These are phyloP conservation scores for Syritta pipiens DNA, from an alignment of 2,888 invertebrate genomes.

Conservation along the genomic window DNA sequence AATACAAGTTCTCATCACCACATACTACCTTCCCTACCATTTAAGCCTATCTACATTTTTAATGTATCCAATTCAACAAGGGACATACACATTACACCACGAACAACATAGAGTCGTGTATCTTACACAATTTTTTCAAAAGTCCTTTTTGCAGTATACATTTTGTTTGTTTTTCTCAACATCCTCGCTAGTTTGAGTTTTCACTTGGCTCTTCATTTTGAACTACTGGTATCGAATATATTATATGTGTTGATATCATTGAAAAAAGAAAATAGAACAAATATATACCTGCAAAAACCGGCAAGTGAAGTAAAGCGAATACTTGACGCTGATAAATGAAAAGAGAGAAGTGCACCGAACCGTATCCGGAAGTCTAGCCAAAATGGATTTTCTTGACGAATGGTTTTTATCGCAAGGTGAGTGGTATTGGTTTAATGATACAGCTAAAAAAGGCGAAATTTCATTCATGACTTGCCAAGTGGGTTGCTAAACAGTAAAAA, in stretches of 20 bases:
- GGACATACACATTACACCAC: constrained; percentile 41
- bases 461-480: constrained; percentile 7
- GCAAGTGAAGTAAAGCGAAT: constrained; percentile 34
- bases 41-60: constrained; percentile 5
- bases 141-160: neutral
- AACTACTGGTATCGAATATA: constrained; percentile 42
- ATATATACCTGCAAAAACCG: neutral
- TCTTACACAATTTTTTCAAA: constrained; percentile 42
- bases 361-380: constrained; percentile 47
- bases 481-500: constrained; percentile 17
- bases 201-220: constrained; percentile 6
- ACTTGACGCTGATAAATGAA: constrained; percentile 64
- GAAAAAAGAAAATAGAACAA: constrained; percentile 30
- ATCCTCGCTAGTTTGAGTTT: constrained; percentile 37
- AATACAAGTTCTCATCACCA: constrained; percentile 37
- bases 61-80: constrained; percentile 38
- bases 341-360: constrained; percentile 42
- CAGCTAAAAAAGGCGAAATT: constrained; percentile 20
- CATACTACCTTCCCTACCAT: neutral
- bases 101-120: constrained; percentile 46
- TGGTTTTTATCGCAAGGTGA: constrained; percentile 79
- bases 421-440: constrained; percentile 53
- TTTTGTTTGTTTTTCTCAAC: neutral
- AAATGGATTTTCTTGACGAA: constrained; percentile 78
- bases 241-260: constrained; percentile 44